phyloP scores from a whole-genome alignment of 92 coral and sea anemone species.

The Parazoanthus atlanticus region DNA sequence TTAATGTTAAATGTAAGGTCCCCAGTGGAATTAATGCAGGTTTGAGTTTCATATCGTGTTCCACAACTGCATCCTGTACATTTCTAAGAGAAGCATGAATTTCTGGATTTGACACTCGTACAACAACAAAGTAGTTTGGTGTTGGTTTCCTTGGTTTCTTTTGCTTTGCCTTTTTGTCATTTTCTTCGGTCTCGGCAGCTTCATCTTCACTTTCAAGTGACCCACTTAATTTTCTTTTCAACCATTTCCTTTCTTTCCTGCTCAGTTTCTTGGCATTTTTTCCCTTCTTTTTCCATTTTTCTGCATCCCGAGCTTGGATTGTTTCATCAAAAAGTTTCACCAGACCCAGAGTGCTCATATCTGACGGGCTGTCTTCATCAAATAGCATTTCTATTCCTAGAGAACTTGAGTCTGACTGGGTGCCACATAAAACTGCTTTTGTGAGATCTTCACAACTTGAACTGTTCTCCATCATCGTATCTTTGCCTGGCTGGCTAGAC shows the following conservation, averaged over 20 bases:
- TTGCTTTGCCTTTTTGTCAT: not conserved
- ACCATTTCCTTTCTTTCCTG: slow-evolving; percentile 30
- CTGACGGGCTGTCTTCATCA: slow-evolving; percentile 34
- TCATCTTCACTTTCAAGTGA: slow-evolving; percentile 43
- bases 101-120: slow-evolving; percentile 80
- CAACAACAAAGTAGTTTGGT: slow-evolving; percentile 91
- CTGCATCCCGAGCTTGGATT: slow-evolving; percentile 27
- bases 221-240: slow-evolving; percentile 23
- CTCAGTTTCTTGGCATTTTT: slow-evolving; percentile 20
- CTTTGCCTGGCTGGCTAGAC: not conserved
- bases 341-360: slow-evolving; percentile 58
- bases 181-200: not conserved
- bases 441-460: not conserved
- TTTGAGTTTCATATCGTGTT: slow-evolving; percentile 63
- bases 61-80: slow-evolving; percentile 76
- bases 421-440: not conserved
- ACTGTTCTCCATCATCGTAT: not conserved
- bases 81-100: slow-evolving; percentile 73
- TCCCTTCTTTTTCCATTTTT: slow-evolving; percentile 26
- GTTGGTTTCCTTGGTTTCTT: slow-evolving; percentile 51
- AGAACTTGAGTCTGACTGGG: slow-evolving; percentile 27
- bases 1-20: slow-evolving; percentile 84
- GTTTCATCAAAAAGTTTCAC: slow-evolving; percentile 57
- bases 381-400: slow-evolving; percentile 41
- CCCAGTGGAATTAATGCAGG: slow-evolving; percentile 82